Percentiles rank a stretch among this genome's conserved stretches.
These are phyloP conservation scores for Malurus splendens DNA, from an alignment of 2,797 vertebrate genomes.

Conservation along the genomic window DNA sequence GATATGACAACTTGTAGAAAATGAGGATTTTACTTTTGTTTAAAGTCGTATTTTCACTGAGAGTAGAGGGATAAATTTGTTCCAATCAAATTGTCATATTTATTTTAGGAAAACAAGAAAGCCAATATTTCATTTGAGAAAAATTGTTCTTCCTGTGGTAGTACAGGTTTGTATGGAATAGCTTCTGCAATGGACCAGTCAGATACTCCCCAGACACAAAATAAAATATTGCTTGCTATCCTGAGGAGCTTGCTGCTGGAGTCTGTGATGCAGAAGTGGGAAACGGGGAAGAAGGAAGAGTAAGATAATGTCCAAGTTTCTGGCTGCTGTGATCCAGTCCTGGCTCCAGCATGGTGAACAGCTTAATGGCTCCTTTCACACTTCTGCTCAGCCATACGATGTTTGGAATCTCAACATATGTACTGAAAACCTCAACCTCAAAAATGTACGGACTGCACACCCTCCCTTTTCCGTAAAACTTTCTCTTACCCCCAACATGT, in stretches of 20 bases:
- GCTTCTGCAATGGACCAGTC: background rate
- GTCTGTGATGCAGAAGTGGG: background rate
- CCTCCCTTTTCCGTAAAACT: background rate
- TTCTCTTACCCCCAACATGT: background rate
- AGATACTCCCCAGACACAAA: background rate
- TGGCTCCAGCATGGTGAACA: background rate
- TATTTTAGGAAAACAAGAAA: background rate
- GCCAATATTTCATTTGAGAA: background rate
- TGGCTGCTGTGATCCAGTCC: background rate
- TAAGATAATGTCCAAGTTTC: background rate
- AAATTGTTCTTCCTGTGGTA: background rate
- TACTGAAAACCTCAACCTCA: background rate
- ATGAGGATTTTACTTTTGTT: background rate
- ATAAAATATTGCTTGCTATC: background rate
- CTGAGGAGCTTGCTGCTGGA: background rate
- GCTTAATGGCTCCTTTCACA: conserved; percentile 10
- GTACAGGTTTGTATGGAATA: background rate
- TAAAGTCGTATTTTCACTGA: background rate
- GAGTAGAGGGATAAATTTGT: background rate
- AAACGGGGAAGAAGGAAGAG: background rate
- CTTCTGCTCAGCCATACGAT: background rate
- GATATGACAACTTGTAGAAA: background rate
- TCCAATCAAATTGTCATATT: background rate
- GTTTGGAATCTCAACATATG: background rate
- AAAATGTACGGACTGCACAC: background rate